Base-by-base conservation (phyloP, 2,113 vertebrate genomes). In the Corythoichthys haematopterus region DNA sequence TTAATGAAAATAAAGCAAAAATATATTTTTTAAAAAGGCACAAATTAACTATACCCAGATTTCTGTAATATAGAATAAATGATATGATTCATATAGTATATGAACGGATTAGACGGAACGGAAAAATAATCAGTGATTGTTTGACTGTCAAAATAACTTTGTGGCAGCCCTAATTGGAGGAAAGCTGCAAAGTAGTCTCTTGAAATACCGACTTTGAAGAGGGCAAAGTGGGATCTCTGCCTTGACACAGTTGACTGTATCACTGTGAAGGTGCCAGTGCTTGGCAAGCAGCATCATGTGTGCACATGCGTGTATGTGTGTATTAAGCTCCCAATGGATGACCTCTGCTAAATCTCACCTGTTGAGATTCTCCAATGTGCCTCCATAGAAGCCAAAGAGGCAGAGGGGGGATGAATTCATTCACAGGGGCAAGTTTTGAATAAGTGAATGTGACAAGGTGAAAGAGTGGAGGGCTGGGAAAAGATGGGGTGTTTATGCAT, bases 371-470 rank as follows among this genome's bases (percentile, higher is more conserved):
- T 73, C 75, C 76, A 59, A 40, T 71, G 74, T 16, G 71, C 61
- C 74, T 72, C 66, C 37, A 5, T 2, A 14, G 72, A 70, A 65
- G 74, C 65, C 56, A 62, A 28, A 81, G 62, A 76, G 69, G 65
- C 50, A 11, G 50, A 56, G n/a, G 40, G 6, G 46, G 58, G 68
- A 77, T 72, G 77, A 87, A 87, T 86, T 85, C 79, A 84, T 83
- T 84, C 71, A 80, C 81, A 78, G 80, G 68, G 63, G 70, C 72
- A 66, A 76, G 70, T 84, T 86, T 78, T 73, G 84, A 87, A 79
- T 85, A 88, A 88, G 78, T 82, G 85, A 79, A 86, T 78, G 78
- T 85, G 85, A 89, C 85, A 87, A 84, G 84, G 85, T 79, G 84
- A 87, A 81, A 74, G 82, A 82, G 75, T 71, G 68, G 70, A 73